Evolutionary conservation across 1,140 invertebrate species (phyloP), one percentile per base, ranked within the genome.

Genomic region (Acromyrmex echinatior): DNA sequence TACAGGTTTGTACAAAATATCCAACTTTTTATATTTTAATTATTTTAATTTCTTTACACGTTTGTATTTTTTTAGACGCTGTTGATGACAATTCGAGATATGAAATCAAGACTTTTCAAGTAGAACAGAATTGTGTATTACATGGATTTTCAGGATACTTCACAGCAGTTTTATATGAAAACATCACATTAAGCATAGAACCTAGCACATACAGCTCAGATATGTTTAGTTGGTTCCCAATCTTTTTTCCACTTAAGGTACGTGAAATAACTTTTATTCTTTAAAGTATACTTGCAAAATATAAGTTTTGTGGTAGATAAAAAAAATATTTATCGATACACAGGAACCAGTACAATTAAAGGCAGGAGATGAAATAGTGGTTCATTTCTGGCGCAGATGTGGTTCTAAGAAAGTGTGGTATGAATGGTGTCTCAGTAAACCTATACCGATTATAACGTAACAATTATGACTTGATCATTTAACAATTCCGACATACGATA

Each of bases 191-290:
- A 12, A 99, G 99, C 93, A 99, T 99, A 93, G 96, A 98, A 89
- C 99, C 99, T 5, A 95, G 96, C 21, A 98, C 98, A 6, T 98
- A 99, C 93, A 98, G 98, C 53, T 96, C 96, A 4, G 98, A 98
- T 92, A 99, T 99, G 98, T 98, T 99, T 90, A 99, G 98, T 89
- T 99, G 99, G 99, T 99, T 99, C 94, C 99, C 99, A 16, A 98
- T 99, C 76, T 98, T 98, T 88, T 99, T 99, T 94, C 99, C 99
- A 39, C 96, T 99, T 25, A 96, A 96, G 95, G 98, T 98, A 96
- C 94, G 94, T 31, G 10, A 80, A 73, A 21, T 65, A 70, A 51
- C 14, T 51, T 51, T 58, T 49, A 21, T 68, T 68, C n/a, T 21
- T 21, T 25, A 70, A 70, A 6, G n/a, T 63, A 62, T 70, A 28